phyloP scores from a whole-genome alignment of 1,140 invertebrate species.

The Ericerus pela region DNA sequence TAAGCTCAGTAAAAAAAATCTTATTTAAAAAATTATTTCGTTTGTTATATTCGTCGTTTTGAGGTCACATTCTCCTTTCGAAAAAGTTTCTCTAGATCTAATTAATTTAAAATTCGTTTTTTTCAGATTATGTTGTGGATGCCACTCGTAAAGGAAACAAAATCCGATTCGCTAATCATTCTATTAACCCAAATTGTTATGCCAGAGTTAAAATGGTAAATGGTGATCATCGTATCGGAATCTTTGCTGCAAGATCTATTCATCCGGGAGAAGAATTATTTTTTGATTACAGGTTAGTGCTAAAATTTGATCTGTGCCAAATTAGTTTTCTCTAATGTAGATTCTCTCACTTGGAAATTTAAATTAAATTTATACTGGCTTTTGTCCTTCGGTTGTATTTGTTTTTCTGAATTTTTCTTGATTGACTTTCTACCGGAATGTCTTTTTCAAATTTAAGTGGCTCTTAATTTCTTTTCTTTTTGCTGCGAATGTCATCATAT shows the following conservation, averaged over 20 bases:
- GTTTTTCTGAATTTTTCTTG: not conserved
- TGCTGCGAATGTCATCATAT: too few species aligned
- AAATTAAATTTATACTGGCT: too few species aligned
- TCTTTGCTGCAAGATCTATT: conserved; percentile 94
- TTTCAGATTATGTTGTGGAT: conserved; percentile 88
- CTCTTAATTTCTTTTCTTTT: not conserved
- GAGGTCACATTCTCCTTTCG: too few species aligned
- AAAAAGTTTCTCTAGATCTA: too few species aligned
- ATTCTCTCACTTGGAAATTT: too few species aligned
- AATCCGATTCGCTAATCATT: conserved; percentile 98
- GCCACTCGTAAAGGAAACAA: conserved; percentile 98
- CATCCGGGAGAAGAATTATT: conserved; percentile 93
- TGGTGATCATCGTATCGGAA: conserved; percentile 97
- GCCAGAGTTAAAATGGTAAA: conserved; percentile 99
- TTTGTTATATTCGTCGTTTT: too few species aligned
- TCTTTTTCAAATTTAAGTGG: not conserved
- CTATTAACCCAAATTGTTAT: conserved; percentile 98
- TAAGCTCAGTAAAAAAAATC: too few species aligned
- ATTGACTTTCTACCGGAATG: not conserved
- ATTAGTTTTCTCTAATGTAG: too few species aligned
- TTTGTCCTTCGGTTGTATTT: conserved; percentile 10
- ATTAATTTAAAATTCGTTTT: conserved; percentile 13
- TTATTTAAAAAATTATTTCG: too few species aligned
- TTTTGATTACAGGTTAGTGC: conserved; percentile 72
- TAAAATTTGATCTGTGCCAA: too few species aligned